These are phyloP conservation scores for Malurus leucopterus DNA, from an alignment of 2,797 vertebrate species.

Conservation along the genomic window DNA sequence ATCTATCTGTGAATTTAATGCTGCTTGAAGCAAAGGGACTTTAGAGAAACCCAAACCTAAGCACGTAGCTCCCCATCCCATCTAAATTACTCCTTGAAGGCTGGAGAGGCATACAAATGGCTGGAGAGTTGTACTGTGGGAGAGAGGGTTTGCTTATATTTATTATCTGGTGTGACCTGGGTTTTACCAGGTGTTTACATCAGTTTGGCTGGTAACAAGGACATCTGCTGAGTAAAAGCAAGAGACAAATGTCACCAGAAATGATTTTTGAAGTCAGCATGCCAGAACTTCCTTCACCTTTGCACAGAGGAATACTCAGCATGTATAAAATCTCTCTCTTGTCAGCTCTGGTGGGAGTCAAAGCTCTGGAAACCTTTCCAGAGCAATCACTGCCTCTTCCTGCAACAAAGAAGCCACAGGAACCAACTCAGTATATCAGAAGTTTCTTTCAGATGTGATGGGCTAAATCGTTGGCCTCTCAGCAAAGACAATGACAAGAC, in stretches of 20 bases:
- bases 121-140: not conserved
- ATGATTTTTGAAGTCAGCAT: slow-evolving; percentile 77
- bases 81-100: not conserved
- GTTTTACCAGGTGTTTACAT: not conserved
- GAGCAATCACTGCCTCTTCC: not conserved
- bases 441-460: not conserved
- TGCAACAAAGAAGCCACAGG: not conserved
- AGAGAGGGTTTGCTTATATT: not conserved
- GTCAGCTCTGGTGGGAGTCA: not conserved
- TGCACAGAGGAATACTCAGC: not conserved
- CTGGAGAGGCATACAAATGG: not conserved
- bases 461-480: not conserved
- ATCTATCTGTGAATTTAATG: not conserved
- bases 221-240: slow-evolving; percentile 21
- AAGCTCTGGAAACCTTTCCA: not conserved
- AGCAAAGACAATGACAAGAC: not conserved
- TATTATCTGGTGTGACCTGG: not conserved
- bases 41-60: not conserved
- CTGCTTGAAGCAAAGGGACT: not conserved
- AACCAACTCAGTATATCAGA: not conserved
- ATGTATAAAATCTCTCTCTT: not conserved
- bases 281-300: not conserved
- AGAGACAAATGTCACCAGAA: slow-evolving; percentile 83
- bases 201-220: not conserved
- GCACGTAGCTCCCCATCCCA: accelerated